phyloP scores from a whole-genome alignment of 2,888 invertebrate genomes.

The Andrena haemorrhoa region DNA sequence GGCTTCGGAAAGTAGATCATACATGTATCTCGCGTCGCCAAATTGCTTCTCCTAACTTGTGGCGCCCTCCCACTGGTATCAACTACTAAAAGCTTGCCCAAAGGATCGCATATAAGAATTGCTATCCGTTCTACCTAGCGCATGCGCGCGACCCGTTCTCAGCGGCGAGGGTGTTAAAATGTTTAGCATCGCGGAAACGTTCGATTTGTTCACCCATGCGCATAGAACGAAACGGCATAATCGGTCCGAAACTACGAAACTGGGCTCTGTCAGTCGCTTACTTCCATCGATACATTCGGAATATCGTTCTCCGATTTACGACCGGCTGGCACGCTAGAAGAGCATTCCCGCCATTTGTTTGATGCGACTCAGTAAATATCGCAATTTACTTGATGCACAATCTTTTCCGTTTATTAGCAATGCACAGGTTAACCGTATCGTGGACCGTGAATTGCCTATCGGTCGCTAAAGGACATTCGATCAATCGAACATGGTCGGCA shows the following conservation, averaged over 20 bases:
- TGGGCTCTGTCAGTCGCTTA: slow-evolving; percentile 16
- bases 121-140: slow-evolving; percentile 37
- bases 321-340: slow-evolving; percentile 1
- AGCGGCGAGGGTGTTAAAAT: slow-evolving; percentile 52
- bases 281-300: neutral
- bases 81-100: slow-evolving; percentile 64
- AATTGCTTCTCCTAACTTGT: slow-evolving; percentile 68
- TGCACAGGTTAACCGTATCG: slow-evolving; percentile 8
- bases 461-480: slow-evolving; percentile 37
- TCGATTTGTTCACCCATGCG: slow-evolving; percentile 66
- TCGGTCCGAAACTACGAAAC: slow-evolving; percentile 17
- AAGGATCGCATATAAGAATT: slow-evolving; percentile 58
- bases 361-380: slow-evolving; percentile 6
- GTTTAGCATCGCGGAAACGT: slow-evolving; percentile 60
- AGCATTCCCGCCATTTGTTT: neutral
- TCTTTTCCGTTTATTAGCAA: neutral
- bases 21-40: slow-evolving; percentile 38
- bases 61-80: slow-evolving; percentile 70
- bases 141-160: slow-evolving; percentile 36
- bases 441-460: neutral
- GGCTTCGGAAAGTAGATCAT: slow-evolving; percentile 41
- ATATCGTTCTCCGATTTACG: slow-evolving; percentile 22
- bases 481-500: slow-evolving; percentile 25
- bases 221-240: slow-evolving; percentile 23
- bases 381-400: slow-evolving; percentile 3